Conservation (phyloP, 2,113 vertebrate species). For the Cyphomyrus plagiostoma region DNA sequence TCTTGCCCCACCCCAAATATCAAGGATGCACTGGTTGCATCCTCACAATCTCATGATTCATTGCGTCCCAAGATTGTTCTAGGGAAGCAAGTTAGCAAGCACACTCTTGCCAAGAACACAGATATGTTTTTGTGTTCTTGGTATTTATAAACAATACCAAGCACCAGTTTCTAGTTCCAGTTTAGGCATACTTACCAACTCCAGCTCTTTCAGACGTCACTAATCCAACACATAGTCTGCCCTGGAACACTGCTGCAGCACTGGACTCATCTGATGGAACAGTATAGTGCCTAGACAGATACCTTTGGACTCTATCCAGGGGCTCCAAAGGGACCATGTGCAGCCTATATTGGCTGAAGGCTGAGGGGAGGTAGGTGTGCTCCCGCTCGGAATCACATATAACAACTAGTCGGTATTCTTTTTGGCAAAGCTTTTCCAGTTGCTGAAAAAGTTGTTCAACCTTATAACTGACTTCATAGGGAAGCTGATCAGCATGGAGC, state of each 20-base stretch:
- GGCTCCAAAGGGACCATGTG: slow-evolving; percentile 70
- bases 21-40: background rate
- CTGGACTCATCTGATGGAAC: slow-evolving; percentile 47
- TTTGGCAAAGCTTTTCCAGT: slow-evolving; percentile 51
- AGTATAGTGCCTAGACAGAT: slow-evolving; percentile 71
- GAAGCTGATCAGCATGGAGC: slow-evolving; percentile 76
- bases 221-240: slow-evolving; percentile 69
- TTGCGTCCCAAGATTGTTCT: background rate
- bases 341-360: slow-evolving; percentile 79
- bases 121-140: background rate
- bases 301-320: slow-evolving; percentile 54
- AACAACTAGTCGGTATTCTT: slow-evolving; percentile 70
- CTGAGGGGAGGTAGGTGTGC: slow-evolving; percentile 79
- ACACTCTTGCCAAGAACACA: background rate
- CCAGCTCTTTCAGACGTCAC: slow-evolving; percentile 81
- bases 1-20: background rate
- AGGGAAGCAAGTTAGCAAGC: background rate
- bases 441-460: slow-evolving; percentile 73
- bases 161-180: background rate
- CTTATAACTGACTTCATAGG: slow-evolving; percentile 77
- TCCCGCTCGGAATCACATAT: slow-evolving; percentile 78
- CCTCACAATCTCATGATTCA: background rate
- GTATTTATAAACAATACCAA: background rate
- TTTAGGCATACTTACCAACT: slow-evolving; percentile 68
- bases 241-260: slow-evolving; percentile 71